Evolutionary conservation across 2,797 vertebrate species (phyloP).

Genomic region (Loriculus beryllinus): DNA sequence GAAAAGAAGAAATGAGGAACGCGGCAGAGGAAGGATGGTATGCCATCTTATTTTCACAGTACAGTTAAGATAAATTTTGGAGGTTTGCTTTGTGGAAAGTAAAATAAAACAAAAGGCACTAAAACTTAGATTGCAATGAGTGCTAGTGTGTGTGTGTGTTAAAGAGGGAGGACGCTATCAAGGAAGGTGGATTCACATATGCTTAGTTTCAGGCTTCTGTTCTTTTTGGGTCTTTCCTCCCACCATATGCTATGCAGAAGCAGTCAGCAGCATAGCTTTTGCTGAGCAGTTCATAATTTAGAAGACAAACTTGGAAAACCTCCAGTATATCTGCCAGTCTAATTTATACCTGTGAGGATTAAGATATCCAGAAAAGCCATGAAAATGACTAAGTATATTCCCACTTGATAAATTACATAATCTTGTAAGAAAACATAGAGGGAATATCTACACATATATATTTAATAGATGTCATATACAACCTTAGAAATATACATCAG

Average conservation of each 20-base stretch:
- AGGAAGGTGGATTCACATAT: not conserved
- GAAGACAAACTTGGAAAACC: constrained; percentile 35
- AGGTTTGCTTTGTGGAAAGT: not conserved
- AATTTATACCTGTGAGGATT: constrained; percentile 63
- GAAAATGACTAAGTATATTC: constrained; percentile 50
- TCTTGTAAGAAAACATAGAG: constrained; percentile 14
- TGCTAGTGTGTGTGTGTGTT: not conserved
- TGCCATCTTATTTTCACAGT: not conserved
- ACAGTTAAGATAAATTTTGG: not conserved
- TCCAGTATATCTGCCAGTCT: constrained; percentile 47
- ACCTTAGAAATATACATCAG: not conserved
- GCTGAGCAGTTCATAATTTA: constrained; percentile 38
- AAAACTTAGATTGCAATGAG: not conserved
- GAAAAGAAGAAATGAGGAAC: not conserved
- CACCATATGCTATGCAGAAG: not conserved
- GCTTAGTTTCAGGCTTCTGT: not conserved
- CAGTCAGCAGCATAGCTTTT: not conserved
- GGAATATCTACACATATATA: constrained; percentile 25
- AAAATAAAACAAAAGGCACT: not conserved
- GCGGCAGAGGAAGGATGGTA: not conserved
- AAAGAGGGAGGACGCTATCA: not conserved
- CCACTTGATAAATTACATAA: constrained; percentile 54
- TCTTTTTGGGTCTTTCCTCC: not conserved
- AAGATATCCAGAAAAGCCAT: constrained; percentile 38
- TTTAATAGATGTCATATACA: constrained; percentile 19